Conservation (phyloP, 1,140 invertebrate genomes). For the Hylyphantes graminicola region DNA sequence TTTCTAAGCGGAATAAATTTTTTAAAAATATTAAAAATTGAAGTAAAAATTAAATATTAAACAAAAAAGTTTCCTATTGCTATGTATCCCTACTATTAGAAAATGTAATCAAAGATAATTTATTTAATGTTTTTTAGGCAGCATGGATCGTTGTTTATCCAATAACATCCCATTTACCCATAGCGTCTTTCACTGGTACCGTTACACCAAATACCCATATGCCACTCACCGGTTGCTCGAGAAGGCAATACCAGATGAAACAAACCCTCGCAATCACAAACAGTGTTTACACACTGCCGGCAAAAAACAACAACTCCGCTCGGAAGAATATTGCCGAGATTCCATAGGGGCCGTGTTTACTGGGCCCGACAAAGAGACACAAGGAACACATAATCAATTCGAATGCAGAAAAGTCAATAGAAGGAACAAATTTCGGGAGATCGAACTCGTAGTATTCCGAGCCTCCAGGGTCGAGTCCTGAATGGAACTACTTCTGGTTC, state of each 20-base stretch:
- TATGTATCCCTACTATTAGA: no score
- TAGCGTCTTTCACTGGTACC: no score
- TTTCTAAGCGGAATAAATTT: no score
- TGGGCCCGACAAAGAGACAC: not conserved
- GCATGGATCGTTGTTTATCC: no score
- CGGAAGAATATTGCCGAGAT: conserved; percentile 29
- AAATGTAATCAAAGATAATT: no score
- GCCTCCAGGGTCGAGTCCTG: conserved; percentile 13
- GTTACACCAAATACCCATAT: no score
- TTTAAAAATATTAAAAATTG: no score
- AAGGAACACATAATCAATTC: conserved; percentile 28
- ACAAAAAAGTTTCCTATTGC: no score
- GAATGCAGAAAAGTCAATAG: conserved; percentile 43
- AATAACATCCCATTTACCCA: no score
- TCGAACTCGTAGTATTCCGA: conserved; percentile 7
- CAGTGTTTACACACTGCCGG: conserved; percentile 13
- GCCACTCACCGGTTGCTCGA: no score
- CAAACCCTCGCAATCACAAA: conserved; percentile 20
- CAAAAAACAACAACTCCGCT: conserved; percentile 9
- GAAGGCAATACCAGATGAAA: not conserved
- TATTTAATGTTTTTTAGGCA: no score
- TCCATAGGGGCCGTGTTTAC: conserved; percentile 47
- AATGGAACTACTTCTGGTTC: not conserved
- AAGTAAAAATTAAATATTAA: no score
- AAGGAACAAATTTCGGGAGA: conserved; percentile 29